Percentiles rank a stretch among this genome's conserved stretches.
Evolutionary conservation across 2,888 invertebrate species (phyloP).

Genomic region (Pardosa pseudoannulata): DNA sequence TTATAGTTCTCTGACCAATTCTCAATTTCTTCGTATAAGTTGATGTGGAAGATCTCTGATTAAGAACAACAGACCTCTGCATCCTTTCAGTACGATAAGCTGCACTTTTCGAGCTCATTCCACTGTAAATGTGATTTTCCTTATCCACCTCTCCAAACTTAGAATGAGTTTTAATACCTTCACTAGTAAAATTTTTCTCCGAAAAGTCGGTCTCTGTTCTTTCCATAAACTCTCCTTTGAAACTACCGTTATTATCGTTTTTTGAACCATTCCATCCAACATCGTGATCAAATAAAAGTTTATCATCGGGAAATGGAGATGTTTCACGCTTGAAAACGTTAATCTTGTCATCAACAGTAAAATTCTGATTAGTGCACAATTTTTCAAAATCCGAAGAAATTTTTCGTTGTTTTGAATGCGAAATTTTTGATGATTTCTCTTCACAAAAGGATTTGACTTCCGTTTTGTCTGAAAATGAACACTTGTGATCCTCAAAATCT

Average conservation of each 20-base stretch:
- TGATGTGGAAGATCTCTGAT: constrained; percentile 27
- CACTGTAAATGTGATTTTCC: constrained; percentile 44
- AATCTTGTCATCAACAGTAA: not conserved
- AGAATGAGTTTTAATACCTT: not conserved
- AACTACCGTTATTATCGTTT: not conserved
- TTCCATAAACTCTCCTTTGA: not conserved
- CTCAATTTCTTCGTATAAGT: constrained; percentile 38
- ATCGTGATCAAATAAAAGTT: constrained; percentile 11
- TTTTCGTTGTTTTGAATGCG: constrained; percentile 21
- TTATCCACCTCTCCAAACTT: constrained; percentile 32
- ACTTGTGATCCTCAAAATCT: not conserved
- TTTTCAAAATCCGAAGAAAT: not conserved
- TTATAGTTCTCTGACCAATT: constrained; percentile 50
- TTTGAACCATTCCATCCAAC: constrained; percentile 12
- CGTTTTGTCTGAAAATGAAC: not conserved
- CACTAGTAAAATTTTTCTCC: not conserved
- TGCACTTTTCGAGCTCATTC: constrained; percentile 41
- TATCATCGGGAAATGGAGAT: not conserved
- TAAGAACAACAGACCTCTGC: constrained; percentile 34
- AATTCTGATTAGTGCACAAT: not conserved
- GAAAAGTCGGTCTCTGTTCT: constrained; percentile 7
- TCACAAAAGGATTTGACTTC: constrained; percentile 3
- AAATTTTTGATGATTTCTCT: constrained; percentile 14
- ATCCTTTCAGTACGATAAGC: constrained; percentile 33
- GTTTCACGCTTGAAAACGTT: not conserved